Evolutionary conservation across 2,113 vertebrate genomes (phyloP).

Genomic region (Oreocharis arfaki): DNA sequence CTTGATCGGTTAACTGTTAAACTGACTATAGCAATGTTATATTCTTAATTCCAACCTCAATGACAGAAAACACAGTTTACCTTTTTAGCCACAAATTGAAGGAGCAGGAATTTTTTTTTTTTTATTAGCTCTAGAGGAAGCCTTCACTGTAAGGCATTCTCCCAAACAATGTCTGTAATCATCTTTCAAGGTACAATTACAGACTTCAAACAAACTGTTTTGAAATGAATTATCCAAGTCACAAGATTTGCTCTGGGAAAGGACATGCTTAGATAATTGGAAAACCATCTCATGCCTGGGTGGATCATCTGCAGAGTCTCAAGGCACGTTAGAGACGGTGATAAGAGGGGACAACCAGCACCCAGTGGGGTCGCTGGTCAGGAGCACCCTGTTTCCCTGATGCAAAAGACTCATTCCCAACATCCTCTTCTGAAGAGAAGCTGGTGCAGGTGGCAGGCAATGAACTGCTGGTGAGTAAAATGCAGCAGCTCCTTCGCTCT

Average conservation of each 20-base stretch:
- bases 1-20: background rate
- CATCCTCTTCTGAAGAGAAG: background rate
- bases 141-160: background rate
- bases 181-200: background rate
- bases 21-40: background rate
- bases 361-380: accelerated
- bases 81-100: background rate
- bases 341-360: background rate
- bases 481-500: background rate
- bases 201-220: background rate
- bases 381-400: background rate
- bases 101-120: background rate
- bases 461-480: background rate
- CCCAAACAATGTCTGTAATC: background rate
- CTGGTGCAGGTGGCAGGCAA: background rate
- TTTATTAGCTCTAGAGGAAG: background rate
- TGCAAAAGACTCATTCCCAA: too few relatives aligned
- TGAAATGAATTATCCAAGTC: background rate
- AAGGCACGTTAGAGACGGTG: background rate
- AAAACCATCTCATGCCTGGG: background rate
- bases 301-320: background rate
- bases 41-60: accelerated
- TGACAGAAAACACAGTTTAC: background rate
- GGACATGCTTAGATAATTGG: accelerated
- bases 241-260: background rate